These are phyloP conservation scores for Bombus huntii DNA, from an alignment of 1,140 invertebrate species.

Conservation along the genomic window DNA sequence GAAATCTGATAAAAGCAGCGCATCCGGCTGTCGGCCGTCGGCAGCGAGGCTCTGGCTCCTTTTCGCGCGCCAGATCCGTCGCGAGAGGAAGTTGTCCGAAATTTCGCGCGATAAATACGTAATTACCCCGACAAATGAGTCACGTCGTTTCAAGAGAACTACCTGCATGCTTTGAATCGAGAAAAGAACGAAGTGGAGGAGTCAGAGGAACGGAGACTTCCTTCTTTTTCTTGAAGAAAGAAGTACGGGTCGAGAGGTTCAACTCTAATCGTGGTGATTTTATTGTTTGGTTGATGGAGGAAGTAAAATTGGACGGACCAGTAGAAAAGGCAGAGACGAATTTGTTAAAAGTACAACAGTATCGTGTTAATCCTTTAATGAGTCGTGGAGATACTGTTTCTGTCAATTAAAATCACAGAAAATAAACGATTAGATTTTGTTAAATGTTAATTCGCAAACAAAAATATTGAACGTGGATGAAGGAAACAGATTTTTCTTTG, in stretches of 20 bases:
- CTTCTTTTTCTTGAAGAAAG: not conserved
- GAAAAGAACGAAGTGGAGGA: no score
- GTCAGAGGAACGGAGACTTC: not conserved
- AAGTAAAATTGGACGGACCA: constrained; percentile 67
- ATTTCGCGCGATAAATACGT: constrained; percentile 79
- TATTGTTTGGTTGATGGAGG: not conserved
- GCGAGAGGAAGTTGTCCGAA: constrained; percentile 59
- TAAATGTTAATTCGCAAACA: no score
- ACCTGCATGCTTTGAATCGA: constrained; percentile 11
- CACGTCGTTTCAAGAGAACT: constrained; percentile 26
- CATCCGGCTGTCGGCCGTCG: constrained; percentile 47
- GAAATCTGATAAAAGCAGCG: constrained; percentile 54
- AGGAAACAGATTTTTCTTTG: no score
- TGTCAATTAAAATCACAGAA: no score
- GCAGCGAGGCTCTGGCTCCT: constrained; percentile 18
- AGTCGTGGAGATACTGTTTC: no score
- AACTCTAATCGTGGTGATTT: not conserved
- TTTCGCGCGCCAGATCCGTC: constrained; percentile 23
- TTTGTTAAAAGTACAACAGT: no score
- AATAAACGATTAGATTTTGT: no score
- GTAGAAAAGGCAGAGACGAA: constrained; percentile 54
- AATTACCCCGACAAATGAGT: constrained; percentile 70
- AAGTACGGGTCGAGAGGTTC: not conserved
- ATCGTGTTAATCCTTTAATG: no score
- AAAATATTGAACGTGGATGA: no score